These are phyloP conservation scores for Lithophane leautieri DNA, from an alignment of 2,888 invertebrate genomes.

Conservation along the genomic window DNA sequence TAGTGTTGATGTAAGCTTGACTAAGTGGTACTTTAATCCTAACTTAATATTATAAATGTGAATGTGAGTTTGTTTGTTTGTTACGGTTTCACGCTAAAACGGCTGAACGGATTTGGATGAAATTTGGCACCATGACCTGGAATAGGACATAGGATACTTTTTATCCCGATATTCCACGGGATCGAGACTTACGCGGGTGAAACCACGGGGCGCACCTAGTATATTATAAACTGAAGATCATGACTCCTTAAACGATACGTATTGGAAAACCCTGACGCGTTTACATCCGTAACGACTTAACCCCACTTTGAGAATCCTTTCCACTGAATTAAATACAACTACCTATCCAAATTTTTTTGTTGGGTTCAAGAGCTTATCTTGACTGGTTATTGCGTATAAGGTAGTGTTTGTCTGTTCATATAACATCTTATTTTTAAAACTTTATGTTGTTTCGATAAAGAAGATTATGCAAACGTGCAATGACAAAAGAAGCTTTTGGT, in stretches of 20 bases:
- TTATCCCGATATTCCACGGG: too few relatives aligned
- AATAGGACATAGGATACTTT: too few relatives aligned
- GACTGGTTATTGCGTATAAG: neutral
- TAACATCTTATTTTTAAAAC: neutral
- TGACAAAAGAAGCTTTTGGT: neutral
- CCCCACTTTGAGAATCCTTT: neutral
- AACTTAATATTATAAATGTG: neutral
- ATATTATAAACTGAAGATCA: constrained; percentile 1
- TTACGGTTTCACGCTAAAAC: too few relatives aligned
- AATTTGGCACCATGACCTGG: too few relatives aligned
- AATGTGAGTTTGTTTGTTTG: too few relatives aligned
- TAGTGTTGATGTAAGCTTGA: constrained; percentile 15
- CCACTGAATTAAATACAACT: neutral
- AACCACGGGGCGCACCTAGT: too few relatives aligned
- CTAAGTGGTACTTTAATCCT: constrained; percentile 8
- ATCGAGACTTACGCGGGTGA: too few relatives aligned
- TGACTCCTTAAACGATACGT: constrained; percentile 22
- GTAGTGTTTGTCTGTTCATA: neutral
- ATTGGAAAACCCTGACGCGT: constrained; percentile 20
- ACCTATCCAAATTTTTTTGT: neutral
- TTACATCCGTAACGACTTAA: constrained; percentile 9
- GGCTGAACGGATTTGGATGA: too few relatives aligned
- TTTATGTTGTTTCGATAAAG: neutral
- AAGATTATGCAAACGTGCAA: neutral
- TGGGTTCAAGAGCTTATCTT: neutral